Percentiles rank a stretch among this genome's conserved stretches.
Conservation (phyloP, 2,888 invertebrate genomes). For the Ecliptopera silaceata region DNA sequence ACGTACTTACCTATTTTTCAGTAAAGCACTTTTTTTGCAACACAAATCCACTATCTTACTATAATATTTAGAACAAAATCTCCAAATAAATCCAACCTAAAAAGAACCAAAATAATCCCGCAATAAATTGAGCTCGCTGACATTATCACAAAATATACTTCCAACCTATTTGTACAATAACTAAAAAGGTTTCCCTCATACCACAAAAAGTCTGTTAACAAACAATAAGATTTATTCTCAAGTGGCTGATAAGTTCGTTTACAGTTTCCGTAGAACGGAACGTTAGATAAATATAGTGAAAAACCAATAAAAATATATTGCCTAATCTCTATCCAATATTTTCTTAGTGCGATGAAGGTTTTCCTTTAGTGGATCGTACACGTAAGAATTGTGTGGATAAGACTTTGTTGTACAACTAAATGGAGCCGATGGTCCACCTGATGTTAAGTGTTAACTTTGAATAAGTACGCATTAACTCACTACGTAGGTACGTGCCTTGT, state of each 20-base stretch:
- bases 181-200: slow-evolving; percentile 42
- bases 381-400: slow-evolving; percentile 46
- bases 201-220: slow-evolving; percentile 75
- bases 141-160: slow-evolving; percentile 60
- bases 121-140: slow-evolving; percentile 63
- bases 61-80: too few relatives aligned
- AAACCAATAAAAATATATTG: slow-evolving; percentile 81
- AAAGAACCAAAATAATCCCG: slow-evolving; percentile 46
- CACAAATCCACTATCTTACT: too few relatives aligned
- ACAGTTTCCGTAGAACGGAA: slow-evolving; percentile 52
- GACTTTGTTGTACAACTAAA: too few relatives aligned
- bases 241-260: slow-evolving; percentile 69
- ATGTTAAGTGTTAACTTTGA: too few relatives aligned
- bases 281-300: slow-evolving; percentile 79
- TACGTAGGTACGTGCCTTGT: too few relatives aligned
- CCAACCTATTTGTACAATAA: slow-evolving; percentile 62
- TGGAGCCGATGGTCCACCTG: too few relatives aligned
- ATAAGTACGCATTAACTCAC: too few relatives aligned
- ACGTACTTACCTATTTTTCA: too few relatives aligned
- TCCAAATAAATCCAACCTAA: slow-evolving; percentile 20
- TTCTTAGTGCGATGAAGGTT: slow-evolving; percentile 76
- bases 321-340: slow-evolving; percentile 82
- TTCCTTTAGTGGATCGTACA: slow-evolving; percentile 56
- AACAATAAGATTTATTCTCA: slow-evolving; percentile 78
- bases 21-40: too few relatives aligned